Base-by-base conservation (phyloP, 2,888 invertebrate species). In the Timema cristinae region DNA sequence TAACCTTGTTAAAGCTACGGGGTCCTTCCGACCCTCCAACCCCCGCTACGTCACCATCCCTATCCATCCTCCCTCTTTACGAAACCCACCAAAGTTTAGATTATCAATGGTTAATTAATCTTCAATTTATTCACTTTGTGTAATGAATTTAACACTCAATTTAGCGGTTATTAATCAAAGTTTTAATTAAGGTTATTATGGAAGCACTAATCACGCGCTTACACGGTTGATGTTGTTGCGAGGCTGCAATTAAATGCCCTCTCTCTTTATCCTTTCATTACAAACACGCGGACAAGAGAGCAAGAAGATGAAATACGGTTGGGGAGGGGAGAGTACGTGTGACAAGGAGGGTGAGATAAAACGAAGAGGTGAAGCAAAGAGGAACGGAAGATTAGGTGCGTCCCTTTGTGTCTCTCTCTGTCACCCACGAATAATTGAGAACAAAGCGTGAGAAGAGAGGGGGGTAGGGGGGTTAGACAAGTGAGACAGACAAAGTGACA, bases 141-240 rank as follows among this genome's bases (percentile, higher is more conserved):
- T 83, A 82, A 83, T 82, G 81, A 82, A 83, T 82, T 83, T 83
- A 83, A 82, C 82, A 81, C 82, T 82, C 85, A 85, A 85, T 85
- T 85, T 84, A 83, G 84, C 82, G 84, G 83, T 84, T 84, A 84
- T 85, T 85, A 85, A 85, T 85, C 84, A 84, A 85, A 84, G 83
- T 85, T 85, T 84, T 84, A 84, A 85, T 85, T 83, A 84, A 83
- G 81, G 74, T 75, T 75, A 75, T 76, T 76, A 76, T 75, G 72
- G 71, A 68, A 69, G 76, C 75, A 74, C 75, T 75, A 75, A 76
- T 75, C 74, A 75, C 80, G 79, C 69, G 71, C 73, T 32, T 32
- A 32, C 70, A 66, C 66, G 70, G 50, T 69, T 72, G 72, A 74
- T 71, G 74, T 74, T 73, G 73, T 74, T 73, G 72, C 32, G 73